Evolutionary conservation across 2,797 vertebrate species (phyloP).

Genomic region (Phoxinus dragarum): DNA sequence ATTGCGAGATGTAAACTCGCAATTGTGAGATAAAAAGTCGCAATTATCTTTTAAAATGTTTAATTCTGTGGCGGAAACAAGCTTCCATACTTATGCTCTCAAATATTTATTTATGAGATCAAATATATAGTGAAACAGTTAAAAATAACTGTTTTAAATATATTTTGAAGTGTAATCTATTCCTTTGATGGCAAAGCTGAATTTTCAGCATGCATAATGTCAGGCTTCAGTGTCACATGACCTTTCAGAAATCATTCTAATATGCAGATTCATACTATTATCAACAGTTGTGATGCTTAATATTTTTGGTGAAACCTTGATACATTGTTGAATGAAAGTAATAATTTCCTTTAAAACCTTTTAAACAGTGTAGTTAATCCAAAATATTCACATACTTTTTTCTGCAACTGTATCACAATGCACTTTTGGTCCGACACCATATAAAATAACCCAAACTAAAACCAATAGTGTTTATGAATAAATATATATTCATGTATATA

Average conservation of each 20-base stretch:
- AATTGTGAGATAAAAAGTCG: too few species aligned
- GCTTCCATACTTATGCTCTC: background rate
- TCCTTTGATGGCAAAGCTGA: background rate
- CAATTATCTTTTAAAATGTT: too few species aligned
- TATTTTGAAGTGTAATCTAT: too few species aligned
- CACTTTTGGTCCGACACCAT: background rate
- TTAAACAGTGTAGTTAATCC: background rate
- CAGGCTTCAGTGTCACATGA: background rate
- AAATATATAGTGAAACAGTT: background rate
- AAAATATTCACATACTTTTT: background rate
- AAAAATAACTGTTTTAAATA: background rate
- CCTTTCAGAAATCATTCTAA: background rate
- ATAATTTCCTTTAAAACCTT: background rate
- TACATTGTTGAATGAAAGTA: background rate
- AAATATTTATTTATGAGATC: background rate
- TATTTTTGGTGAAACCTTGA: background rate
- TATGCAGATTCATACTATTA: background rate
- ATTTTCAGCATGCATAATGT: background rate
- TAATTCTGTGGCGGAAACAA: too few species aligned
- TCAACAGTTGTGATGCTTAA: background rate
- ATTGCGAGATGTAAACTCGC: too few species aligned
- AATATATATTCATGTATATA: background rate
- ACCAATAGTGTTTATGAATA: background rate
- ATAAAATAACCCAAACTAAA: background rate
- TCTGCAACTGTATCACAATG: background rate